These are phyloP conservation scores for Steinernema feltiae DNA, from an alignment of 1,140 invertebrate genomes.

Conservation along the genomic window DNA sequence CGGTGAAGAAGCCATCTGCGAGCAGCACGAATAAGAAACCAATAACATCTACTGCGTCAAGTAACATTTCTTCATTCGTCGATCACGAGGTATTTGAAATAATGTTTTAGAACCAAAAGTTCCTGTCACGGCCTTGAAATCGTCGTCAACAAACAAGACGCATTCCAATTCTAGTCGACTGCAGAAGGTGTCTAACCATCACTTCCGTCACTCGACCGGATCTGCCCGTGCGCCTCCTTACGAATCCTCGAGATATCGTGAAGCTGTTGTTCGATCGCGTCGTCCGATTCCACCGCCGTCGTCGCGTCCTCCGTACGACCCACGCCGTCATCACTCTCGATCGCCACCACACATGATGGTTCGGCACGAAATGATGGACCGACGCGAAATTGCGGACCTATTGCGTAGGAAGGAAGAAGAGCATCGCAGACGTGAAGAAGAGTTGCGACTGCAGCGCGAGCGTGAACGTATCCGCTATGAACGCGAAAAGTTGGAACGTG, in stretches of 20 bases:
- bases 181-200: too few relatives aligned
- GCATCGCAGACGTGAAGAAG: neutral
- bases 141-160: conserved; percentile 8
- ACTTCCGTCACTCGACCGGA: neutral
- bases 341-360: too few relatives aligned
- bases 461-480: neutral
- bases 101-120: neutral
- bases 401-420: neutral
- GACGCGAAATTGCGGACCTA: neutral
- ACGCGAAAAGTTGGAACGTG: conserved; percentile 1
- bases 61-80: neutral
- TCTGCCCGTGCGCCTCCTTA: neutral
- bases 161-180: too few relatives aligned
- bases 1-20: neutral
- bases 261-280: neutral
- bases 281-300: neutral
- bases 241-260: neutral
- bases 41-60: neutral
- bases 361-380: neutral
- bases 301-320: neutral
- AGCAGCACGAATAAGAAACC: neutral
- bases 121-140: neutral
- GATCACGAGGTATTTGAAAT: neutral
- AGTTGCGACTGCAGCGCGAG: neutral
- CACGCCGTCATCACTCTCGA: neutral